Conservation (phyloP, 2,797 vertebrate species). For the Babyrousa celebensis region DNA sequence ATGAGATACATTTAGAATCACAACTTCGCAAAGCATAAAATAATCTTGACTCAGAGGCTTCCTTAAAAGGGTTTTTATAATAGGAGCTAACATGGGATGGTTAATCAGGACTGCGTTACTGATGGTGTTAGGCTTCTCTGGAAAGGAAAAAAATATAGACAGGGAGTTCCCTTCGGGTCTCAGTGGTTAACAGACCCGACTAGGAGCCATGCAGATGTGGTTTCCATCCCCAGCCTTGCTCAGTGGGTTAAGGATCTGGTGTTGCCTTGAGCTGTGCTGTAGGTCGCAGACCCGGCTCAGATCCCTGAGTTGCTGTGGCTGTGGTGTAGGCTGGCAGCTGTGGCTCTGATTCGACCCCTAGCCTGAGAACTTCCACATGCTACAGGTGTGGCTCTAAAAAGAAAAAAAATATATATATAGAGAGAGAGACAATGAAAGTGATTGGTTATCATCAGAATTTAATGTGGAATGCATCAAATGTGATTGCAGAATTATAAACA, state of each 20-base stretch:
- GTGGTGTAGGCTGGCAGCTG: no score
- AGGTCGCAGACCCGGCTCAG: no score
- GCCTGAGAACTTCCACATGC: no score
- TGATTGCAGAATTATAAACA: constrained; percentile 44
- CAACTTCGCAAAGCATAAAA: constrained; percentile 4
- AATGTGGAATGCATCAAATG: constrained; percentile 45
- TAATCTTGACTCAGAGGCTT: constrained; percentile 1
- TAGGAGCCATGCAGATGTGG: no score
- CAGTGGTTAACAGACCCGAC: no score
- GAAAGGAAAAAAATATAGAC: constrained; percentile 42
- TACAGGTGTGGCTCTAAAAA: no score
- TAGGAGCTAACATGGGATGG: neutral
- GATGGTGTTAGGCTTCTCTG: neutral
- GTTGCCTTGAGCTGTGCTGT: no score
- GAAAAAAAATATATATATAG: no score
- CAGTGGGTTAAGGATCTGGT: no score
- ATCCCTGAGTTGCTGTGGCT: no score
- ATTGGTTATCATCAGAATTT: constrained; percentile 14
- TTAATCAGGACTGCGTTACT: neutral
- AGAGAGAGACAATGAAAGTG: neutral
- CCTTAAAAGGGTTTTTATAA: constrained; percentile 10
- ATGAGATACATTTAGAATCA: constrained; percentile 37
- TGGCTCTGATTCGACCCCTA: no score
- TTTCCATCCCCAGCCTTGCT: no score
- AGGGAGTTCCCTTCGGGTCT: neutral